Conservation (phyloP, 2,888 invertebrate species). For the Temnothorax rugatulus region DNA sequence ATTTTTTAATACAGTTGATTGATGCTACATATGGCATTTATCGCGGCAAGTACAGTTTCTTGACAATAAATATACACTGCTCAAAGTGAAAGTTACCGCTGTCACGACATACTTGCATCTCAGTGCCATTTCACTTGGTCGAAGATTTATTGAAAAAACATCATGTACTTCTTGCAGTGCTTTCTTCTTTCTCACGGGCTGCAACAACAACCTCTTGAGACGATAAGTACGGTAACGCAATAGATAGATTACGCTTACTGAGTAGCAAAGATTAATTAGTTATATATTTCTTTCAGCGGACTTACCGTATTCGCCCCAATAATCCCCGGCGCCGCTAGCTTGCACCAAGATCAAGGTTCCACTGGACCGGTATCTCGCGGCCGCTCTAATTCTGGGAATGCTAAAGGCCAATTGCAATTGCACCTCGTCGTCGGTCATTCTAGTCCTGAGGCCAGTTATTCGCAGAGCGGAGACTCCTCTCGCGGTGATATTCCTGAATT, state of each 20-base stretch:
- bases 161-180: background rate
- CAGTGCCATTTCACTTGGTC: slow-evolving; percentile 57
- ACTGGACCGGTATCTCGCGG: slow-evolving; percentile 93
- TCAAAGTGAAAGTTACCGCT: slow-evolving; percentile 63
- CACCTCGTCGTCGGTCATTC: slow-evolving; percentile 88
- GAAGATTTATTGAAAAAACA: slow-evolving; percentile 13
- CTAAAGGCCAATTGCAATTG: slow-evolving; percentile 94
- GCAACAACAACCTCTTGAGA: background rate
- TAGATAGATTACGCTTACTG: background rate
- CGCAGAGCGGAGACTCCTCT: slow-evolving; percentile 93
- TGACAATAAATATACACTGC: slow-evolving; percentile 56
- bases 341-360: slow-evolving; percentile 93
- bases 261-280: background rate
- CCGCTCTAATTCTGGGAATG: slow-evolving; percentile 93
- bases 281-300: background rate
- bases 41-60: background rate
- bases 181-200: background rate
- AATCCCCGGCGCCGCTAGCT: slow-evolving; percentile 95
- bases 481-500: slow-evolving; percentile 93
- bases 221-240: background rate
- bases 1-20: background rate
- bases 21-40: background rate
- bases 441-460: slow-evolving; percentile 92
- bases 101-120: slow-evolving; percentile 50
- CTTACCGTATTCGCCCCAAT: slow-evolving; percentile 95